A percentile compares a stretch with the other conserved stretches of the same genome.
Evolutionary conservation across 1,140 invertebrate genomes (phyloP).

Genomic region (Eciton burchellii): DNA sequence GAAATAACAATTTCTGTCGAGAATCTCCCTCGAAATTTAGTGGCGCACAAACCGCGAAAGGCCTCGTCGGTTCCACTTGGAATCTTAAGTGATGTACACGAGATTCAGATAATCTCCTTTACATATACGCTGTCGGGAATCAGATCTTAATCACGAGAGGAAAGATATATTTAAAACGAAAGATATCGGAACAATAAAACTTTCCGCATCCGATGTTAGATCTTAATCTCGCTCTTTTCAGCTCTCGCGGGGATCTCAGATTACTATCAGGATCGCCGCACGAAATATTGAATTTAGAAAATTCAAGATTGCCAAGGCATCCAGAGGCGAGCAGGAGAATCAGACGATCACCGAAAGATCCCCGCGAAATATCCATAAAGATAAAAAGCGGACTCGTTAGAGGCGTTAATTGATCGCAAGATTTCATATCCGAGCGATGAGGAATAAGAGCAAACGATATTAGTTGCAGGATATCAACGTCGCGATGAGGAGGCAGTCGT

Average conservation of each 20-base stretch:
- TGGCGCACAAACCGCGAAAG: not conserved
- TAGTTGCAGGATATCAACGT: not conserved
- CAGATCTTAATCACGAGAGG: not conserved
- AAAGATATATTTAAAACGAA: constrained; percentile 23
- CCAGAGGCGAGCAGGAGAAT: not conserved
- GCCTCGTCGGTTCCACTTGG: not conserved
- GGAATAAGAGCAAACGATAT: not conserved
- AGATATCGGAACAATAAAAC: not conserved
- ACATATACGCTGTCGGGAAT: not conserved
- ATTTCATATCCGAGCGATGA: no score
- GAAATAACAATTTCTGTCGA: not conserved
- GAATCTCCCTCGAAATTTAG: constrained; percentile 2
- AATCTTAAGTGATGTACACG: not conserved
- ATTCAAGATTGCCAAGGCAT: not conserved
- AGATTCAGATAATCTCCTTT: not conserved
- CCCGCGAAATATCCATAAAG: no score
- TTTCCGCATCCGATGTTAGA: not conserved
- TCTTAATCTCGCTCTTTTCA: not conserved
- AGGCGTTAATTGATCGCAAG: no score
- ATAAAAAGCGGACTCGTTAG: no score
- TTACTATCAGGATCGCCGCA: not conserved
- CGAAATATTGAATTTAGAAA: not conserved
- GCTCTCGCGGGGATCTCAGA: not conserved
- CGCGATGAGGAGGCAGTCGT: constrained; percentile 83
- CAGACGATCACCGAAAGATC: no score